Evolutionary conservation across 2,797 vertebrate species (phyloP), one percentile per base, ranked within the genome.

Genomic region (Pseudochromis fuscus): DNA sequence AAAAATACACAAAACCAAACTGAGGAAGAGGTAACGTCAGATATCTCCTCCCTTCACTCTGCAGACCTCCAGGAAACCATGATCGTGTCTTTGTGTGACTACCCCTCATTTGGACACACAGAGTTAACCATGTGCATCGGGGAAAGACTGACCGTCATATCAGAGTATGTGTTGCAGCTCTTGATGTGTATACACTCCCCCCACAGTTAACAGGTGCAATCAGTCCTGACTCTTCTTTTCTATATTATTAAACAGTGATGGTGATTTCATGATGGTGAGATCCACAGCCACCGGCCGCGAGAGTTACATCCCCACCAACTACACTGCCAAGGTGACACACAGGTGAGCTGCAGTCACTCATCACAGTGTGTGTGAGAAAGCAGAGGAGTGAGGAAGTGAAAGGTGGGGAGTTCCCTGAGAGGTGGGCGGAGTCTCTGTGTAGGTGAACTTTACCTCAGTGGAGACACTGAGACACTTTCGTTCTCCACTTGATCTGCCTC

Each of bases 211-310:
- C 13, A 30, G 11, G 53, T n/a, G 6, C 18, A 44, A 8, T 35
- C 27, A 35, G 0, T 82, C 50, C 68, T 24, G 19, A 28, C 2
- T 21, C 8, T 42, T 62, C 23, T 1, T 57, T 75, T 55, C 77
- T 50, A 76, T 55, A 24, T 21, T 1, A 13, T 15, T 73, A 91
- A 25, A 2, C 87, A 97, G 97, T 9, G 90, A 95, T 0, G 94
- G 95, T 1, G 95, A 97, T 19, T 96, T 95, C 87, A 91, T 95
- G 92, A 93, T 89, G 25, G 95, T 96, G 74, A 88, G 64, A 1
- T 96, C 95, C 0, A 6, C 91, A 18, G 82, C 63, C 52, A 95
- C 95, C 0, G 93, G 93, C 38, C 50, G 45, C 16, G 91, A 95
- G 42, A 94, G 89, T 69, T 94, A 87, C 25, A 21, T 97, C 16